phyloP scores from a whole-genome alignment of 2,888 invertebrate genomes.

The Salpingus planirostris region DNA sequence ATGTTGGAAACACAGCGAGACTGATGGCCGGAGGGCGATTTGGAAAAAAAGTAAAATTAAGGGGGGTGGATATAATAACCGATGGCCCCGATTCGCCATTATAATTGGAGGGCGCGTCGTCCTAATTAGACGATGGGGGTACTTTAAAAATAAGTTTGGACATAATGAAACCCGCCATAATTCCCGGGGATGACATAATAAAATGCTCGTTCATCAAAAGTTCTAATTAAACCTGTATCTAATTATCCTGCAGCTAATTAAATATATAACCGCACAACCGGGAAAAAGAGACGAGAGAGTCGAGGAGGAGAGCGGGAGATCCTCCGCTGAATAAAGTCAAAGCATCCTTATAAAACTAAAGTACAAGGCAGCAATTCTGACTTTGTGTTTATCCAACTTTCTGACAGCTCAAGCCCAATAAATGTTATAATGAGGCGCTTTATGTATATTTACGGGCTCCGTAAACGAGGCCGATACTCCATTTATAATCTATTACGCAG shows the following conservation, averaged over 20 bases:
- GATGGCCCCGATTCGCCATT: conserved; percentile 15
- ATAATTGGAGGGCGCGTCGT: conserved; percentile 29
- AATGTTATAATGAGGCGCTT: conserved; percentile 37
- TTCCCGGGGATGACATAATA: conserved; percentile 26
- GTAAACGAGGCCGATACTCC: conserved; percentile 34
- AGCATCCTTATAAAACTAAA: conserved; percentile 38
- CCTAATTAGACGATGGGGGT: conserved; percentile 30
- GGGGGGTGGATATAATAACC: too few relatives aligned
- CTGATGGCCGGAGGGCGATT: too few relatives aligned
- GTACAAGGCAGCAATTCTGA: conserved; percentile 36
- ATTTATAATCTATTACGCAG: conserved; percentile 38
- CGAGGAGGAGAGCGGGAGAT: too few relatives aligned
- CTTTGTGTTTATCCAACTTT: conserved; percentile 38
- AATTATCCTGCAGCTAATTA: conserved; percentile 41
- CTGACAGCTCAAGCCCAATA: conserved; percentile 38
- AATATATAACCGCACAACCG: conserved; percentile 40
- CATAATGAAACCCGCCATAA: conserved; percentile 26
- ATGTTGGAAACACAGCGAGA: too few relatives aligned
- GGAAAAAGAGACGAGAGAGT: too few relatives aligned
- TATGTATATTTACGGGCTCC: conserved; percentile 33
- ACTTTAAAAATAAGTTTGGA: conserved; percentile 26
- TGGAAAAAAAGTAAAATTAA: too few relatives aligned
- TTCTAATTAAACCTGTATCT: conserved; percentile 42
- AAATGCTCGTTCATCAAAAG: conserved; percentile 42
- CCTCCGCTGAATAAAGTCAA: conserved; percentile 33